These are phyloP conservation scores for Callopanchax toddi DNA, from an alignment of 2,113 vertebrate genomes.

Conservation along the genomic window DNA sequence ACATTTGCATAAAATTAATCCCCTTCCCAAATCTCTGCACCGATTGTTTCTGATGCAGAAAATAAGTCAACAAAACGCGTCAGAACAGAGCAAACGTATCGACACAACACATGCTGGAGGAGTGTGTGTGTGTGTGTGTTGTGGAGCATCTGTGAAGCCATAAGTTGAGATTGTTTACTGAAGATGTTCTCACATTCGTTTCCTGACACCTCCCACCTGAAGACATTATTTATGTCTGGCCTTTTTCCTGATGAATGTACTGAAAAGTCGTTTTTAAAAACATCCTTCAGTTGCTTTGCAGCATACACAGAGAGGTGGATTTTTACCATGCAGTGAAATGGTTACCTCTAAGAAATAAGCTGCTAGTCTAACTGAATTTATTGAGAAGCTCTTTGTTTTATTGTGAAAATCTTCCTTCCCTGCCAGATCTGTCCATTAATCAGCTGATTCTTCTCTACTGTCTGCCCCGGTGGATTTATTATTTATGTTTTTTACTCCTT, in stretches of 20 bases:
- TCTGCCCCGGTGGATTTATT: no score
- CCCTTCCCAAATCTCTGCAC: conserved; percentile 56
- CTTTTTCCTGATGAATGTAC: not conserved
- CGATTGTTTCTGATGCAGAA: conserved; percentile 76
- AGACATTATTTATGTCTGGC: not conserved
- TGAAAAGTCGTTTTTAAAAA: no score
- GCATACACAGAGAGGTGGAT: no score
- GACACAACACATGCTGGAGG: conserved; percentile 54
- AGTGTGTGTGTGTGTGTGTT: conserved; percentile 23
- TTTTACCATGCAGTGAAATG: no score
- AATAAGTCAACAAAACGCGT: conserved; percentile 74
- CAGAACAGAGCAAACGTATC: conserved; percentile 74
- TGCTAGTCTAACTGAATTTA: no score
- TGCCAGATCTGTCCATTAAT: no score
- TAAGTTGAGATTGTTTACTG: conserved; percentile 34
- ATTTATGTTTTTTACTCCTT: no score
- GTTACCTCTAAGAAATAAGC: no score
- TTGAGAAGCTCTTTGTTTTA: no score
- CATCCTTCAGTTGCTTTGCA: no score
- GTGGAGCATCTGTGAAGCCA: conserved; percentile 21
- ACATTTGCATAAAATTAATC: conserved; percentile 83
- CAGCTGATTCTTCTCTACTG: no score
- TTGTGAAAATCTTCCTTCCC: no score
- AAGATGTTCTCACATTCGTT: conserved; percentile 13
- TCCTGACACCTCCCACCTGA: not conserved